Evolutionary conservation across 2,797 vertebrate species (phyloP).

Genomic region (Sebastes alutus): DNA sequence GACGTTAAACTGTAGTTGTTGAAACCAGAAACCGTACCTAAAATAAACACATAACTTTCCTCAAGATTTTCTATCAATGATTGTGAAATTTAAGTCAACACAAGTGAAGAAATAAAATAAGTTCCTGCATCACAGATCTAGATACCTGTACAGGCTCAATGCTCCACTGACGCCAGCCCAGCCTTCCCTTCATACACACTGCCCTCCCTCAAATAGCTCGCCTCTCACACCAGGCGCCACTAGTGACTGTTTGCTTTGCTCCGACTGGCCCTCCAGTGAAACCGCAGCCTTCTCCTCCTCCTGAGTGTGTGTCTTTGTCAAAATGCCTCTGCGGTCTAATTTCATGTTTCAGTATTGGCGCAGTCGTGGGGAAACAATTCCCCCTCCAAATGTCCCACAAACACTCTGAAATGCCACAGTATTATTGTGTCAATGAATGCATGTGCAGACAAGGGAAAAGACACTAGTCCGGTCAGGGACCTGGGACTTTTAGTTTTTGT

Average conservation of each 20-base stretch:
- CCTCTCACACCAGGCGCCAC: conserved; percentile 62
- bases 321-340: conserved; percentile 60
- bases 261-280: conserved; percentile 48
- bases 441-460: conserved; percentile 12
- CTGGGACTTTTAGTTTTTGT: conserved; percentile 25
- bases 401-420: conserved; percentile 51
- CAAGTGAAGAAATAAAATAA: not conserved
- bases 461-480: conserved; percentile 11
- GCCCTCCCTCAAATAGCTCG: conserved; percentile 29
- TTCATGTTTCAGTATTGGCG: conserved; percentile 62
- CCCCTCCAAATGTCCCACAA: conserved; percentile 53
- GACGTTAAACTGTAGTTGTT: conserved; percentile 5
- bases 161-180: conserved; percentile 4
- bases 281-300: conserved; percentile 62
- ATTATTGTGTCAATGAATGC: conserved; percentile 35
- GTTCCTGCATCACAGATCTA: not conserved
- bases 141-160: conserved; percentile 19
- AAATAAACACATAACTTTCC: not conserved
- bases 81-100: not conserved
- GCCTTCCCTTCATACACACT: conserved; percentile 4
- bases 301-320: conserved; percentile 57
- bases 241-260: conserved; percentile 58
- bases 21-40: conserved; percentile 2
- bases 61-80: not conserved
- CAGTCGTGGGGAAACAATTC: conserved; percentile 41